Evolutionary conservation across 2,797 vertebrate genomes (phyloP).

Genomic region (Cuculus canorus): DNA sequence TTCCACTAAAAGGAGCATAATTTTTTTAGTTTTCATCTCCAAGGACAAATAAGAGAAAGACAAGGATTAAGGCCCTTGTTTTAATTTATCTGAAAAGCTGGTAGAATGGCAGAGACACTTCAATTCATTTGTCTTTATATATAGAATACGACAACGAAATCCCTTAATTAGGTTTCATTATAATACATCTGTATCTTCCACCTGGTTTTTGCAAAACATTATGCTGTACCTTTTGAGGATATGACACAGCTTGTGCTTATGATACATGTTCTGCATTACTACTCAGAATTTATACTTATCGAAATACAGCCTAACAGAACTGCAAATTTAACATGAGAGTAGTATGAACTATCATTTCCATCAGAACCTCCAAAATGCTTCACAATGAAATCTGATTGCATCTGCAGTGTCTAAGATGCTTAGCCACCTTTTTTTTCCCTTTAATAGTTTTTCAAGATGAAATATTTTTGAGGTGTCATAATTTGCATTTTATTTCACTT

Average conservation of each 20-base stretch:
- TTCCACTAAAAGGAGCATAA: not conserved
- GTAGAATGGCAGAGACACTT: not conserved
- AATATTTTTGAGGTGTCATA: not conserved
- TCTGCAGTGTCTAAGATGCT: not conserved
- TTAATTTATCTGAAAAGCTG: not conserved
- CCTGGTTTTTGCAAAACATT: not conserved
- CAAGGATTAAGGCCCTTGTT: not conserved
- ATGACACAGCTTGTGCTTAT: not conserved
- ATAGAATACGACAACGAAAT: not conserved
- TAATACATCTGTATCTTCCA: not conserved
- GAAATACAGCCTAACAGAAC: not conserved
- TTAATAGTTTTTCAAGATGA: not conserved
- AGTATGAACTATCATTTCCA: not conserved
- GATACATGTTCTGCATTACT: not conserved
- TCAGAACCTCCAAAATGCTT: not conserved
- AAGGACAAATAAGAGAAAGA: not conserved
- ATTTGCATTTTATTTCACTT: conserved; percentile 20
- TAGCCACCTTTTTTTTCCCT: not conserved
- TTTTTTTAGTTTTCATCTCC: not conserved
- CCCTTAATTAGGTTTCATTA: not conserved
- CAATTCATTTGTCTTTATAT: not conserved
- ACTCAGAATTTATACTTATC: not conserved
- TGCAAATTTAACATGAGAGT: not conserved
- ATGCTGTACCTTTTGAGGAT: not conserved
- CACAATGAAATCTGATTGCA: not conserved